phyloP scores from a whole-genome alignment of 1,140 invertebrate species.

The Pseudomyrmex dendroicus region DNA sequence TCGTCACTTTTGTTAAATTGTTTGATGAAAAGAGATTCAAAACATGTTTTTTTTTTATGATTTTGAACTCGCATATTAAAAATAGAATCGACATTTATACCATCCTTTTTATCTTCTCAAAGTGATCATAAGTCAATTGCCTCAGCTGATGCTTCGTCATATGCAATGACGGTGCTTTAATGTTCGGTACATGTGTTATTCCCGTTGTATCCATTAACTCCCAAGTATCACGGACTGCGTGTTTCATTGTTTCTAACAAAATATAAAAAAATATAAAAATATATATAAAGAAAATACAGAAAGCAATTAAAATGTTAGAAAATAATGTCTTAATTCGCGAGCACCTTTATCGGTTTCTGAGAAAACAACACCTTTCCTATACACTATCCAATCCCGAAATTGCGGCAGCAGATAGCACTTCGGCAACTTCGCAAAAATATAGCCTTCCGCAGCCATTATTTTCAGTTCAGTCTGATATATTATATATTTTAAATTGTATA shows the following conservation, averaged over 20 bases:
- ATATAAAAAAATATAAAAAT: background rate
- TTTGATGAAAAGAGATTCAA: background rate
- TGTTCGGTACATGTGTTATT: background rate
- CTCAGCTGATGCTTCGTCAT: conserved; percentile 42
- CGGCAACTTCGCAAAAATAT: conserved; percentile 79
- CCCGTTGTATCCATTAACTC: background rate
- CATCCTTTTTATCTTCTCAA: conserved; percentile 63
- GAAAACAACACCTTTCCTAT: conserved; percentile 73
- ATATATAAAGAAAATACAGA: background rate
- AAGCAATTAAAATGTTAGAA: background rate
- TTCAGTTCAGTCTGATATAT: conserved; percentile 73
- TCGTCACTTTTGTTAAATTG: background rate
- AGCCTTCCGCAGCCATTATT: conserved; percentile 78
- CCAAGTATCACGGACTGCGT: conserved; percentile 51
- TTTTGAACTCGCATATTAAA: conserved; percentile 8
- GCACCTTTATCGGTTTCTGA: conserved; percentile 73
- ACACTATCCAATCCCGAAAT: conserved; percentile 77
- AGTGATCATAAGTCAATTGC: conserved; percentile 66
- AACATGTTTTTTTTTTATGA: background rate
- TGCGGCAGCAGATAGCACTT: conserved; percentile 77
- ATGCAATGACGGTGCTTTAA: conserved; percentile 56
- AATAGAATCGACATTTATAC: conserved; percentile 40
- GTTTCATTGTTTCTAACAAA: conserved; percentile 64
- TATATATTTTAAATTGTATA: background rate
- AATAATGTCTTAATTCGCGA: conserved; percentile 16